These are phyloP conservation scores for Pharmacophagus antenor DNA, from an alignment of 2,888 invertebrate species.

Conservation along the genomic window DNA sequence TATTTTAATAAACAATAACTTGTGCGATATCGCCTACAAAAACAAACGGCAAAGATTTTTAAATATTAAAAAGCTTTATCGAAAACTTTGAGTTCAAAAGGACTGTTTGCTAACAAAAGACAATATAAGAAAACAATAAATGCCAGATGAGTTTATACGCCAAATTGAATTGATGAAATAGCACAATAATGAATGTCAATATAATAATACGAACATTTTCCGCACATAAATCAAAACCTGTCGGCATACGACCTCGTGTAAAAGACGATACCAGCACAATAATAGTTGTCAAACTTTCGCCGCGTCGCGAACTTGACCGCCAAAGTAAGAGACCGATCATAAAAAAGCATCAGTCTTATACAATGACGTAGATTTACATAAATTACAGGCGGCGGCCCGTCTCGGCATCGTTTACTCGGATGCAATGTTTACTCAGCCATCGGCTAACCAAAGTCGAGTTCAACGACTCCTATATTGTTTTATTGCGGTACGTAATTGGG, in stretches of 20 bases:
- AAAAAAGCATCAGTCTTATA: constrained; percentile 72
- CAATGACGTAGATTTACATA: constrained; percentile 79
- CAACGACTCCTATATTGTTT: constrained; percentile 76
- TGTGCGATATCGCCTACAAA: no score
- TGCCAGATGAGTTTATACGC: background rate
- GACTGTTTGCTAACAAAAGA: no score
- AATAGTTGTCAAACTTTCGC: constrained; percentile 64
- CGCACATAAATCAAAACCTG: background rate
- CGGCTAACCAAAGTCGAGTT: constrained; percentile 59
- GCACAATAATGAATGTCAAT: background rate
- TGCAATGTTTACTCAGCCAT: constrained; percentile 71
- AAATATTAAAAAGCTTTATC: no score
- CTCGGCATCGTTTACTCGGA: constrained; percentile 62
- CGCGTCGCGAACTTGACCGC: constrained; percentile 72
- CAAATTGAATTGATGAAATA: background rate
- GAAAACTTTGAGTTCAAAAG: no score
- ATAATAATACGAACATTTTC: no score
- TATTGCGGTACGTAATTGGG: constrained; percentile 76
- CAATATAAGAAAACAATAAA: background rate
- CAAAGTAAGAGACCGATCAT: constrained; percentile 70
- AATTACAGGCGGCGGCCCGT: constrained; percentile 74
- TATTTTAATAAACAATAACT: no score
- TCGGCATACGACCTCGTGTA: background rate
- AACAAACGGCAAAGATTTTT: no score
- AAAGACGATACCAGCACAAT: constrained; percentile 41